Evolutionary conservation across 1,140 invertebrate genomes (phyloP).

Genomic region (Dendrolimus kikuchii): DNA sequence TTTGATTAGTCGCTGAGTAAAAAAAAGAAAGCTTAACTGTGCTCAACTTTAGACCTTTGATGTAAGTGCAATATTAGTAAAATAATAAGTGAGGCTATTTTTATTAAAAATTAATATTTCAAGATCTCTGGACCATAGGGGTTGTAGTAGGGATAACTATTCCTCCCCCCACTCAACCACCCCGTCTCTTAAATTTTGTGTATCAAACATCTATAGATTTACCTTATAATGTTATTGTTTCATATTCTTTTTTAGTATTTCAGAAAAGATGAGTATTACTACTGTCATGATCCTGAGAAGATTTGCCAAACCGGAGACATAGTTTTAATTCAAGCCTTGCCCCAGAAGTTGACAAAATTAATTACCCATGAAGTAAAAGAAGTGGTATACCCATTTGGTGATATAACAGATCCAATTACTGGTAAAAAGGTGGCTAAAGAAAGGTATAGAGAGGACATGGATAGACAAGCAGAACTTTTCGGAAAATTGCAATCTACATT

Average conservation of each 20-base stretch:
- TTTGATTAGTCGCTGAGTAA: no score
- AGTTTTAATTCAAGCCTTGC: conserved; percentile 82
- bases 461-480: conserved; percentile 78
- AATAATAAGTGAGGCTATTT: no score
- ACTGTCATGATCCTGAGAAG: conserved; percentile 84
- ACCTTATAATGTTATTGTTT: neutral
- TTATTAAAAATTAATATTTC: no score
- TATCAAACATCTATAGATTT: no score
- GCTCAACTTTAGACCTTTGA: no score
- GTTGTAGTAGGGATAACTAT: no score
- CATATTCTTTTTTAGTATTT: conserved; percentile 80
- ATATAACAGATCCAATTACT: conserved; percentile 87
- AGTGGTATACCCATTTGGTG: conserved; percentile 85
- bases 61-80: no score
- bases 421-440: conserved; percentile 83
- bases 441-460: conserved; percentile 83
- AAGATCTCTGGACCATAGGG: no score
- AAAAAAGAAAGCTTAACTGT: no score
- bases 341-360: conserved; percentile 80
- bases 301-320: conserved; percentile 86
- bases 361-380: conserved; percentile 86
- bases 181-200: no score
- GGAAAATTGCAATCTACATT: conserved; percentile 80
- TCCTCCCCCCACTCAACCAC: no score
- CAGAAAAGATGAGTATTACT: conserved; percentile 78